Evolutionary conservation across 2,113 vertebrate genomes (phyloP), one percentile per base, ranked within the genome.

Genomic region (Pheucticus melanocephalus): DNA sequence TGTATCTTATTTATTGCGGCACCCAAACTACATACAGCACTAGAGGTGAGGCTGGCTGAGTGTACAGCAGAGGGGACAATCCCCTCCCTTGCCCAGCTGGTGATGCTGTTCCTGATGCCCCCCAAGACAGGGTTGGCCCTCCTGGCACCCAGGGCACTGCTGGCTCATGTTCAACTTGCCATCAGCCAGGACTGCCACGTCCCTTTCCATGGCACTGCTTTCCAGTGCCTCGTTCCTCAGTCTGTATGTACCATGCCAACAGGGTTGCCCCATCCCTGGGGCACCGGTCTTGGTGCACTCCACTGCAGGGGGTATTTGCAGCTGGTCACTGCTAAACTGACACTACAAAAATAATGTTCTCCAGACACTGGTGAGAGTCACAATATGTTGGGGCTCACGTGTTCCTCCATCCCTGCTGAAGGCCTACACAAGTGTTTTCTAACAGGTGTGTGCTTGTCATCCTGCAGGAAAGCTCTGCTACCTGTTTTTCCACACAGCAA

Each of bases 391-490:
- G 9, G 21, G 14, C 14, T 61, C 63, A 27, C 20, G 15, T 0
- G 0, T n/a, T 39, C 44, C 30, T 66, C 18, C 12, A 65, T 90
- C 39, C 28, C 27, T 5, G 17, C 3, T 11, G 13, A 87, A 85
- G 13, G 31, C 10, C 35, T 45, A 9, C 16, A 4, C 27, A 37
- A 33, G 14, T 48, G 31, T 1, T 82, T 90, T 73, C 53, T 27
- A 66, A 81, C 2, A 1, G 18, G 1, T 75, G 5, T 57, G 20
- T 0, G 0, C 9, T 54, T 35, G 22, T 64, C 2, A 1, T 40
- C 6, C 31, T 35, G 12, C 45, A 81, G 77, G 27, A 87, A 59
- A 81, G 15, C 17, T 84, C 35, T 24, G 11, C 31, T 84, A 15
- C 21, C 19, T 45, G 1, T 75, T 75, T 94, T 83, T 78, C 39